Percentiles rank a stretch among this genome's conserved stretches.
Conservation (phyloP, 2,797 vertebrate genomes). For the Characodon lateralis region DNA sequence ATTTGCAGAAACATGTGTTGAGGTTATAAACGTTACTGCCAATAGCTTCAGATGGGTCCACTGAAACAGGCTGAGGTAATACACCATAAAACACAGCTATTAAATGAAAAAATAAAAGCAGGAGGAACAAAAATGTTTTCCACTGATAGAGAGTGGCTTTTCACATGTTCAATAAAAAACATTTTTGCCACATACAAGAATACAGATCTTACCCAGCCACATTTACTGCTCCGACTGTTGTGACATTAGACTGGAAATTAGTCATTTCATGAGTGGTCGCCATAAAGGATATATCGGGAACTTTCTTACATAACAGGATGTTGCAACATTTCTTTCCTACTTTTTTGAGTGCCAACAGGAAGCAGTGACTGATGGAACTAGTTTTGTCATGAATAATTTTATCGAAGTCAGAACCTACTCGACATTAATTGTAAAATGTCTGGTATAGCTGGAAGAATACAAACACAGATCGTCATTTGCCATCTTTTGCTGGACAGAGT, state of each 20-base stretch:
- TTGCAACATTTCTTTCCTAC: neutral
- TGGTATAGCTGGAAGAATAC: conserved; percentile 7
- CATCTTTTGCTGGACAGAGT: neutral
- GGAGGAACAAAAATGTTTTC: neutral
- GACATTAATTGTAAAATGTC: conserved; percentile 23
- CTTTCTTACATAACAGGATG: neutral
- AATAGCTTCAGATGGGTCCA: neutral
- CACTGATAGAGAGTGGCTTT: neutral
- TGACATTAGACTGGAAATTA: neutral
- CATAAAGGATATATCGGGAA: neutral
- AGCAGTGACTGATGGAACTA: conserved; percentile 14
- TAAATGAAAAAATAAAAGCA: neutral
- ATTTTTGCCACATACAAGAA: neutral
- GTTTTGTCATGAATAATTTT: conserved; percentile 14
- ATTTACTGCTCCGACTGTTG: neutral
- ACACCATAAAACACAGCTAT: neutral
- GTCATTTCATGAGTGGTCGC: neutral
- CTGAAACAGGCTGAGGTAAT: neutral
- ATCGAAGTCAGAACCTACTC: neutral
- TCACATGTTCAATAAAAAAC: neutral
- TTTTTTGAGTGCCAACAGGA: neutral
- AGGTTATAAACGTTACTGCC: neutral
- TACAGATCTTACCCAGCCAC: neutral
- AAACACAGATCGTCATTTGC: neutral
- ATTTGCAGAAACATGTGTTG: neutral